phyloP scores from a whole-genome alignment of 2,797 vertebrate genomes.

The Philypnodon macrostomus region DNA sequence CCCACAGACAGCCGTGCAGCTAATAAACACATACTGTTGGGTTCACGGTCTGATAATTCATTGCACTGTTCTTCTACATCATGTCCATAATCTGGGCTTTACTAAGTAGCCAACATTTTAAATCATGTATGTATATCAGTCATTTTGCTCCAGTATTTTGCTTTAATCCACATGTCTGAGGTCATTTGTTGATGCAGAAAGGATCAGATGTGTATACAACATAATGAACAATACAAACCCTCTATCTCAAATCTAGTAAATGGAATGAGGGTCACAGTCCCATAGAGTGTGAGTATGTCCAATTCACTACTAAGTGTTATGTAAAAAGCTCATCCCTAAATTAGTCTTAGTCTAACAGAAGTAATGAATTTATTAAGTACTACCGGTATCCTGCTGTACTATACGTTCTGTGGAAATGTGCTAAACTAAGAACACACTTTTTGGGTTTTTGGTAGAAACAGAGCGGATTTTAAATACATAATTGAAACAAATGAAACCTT shows the following conservation, averaged over 20 bases:
- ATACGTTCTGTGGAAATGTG: no score
- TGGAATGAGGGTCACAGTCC: constrained; percentile 1
- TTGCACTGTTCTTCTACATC: no score
- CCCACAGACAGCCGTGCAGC: constrained; percentile 4
- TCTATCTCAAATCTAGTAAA: constrained; percentile 7
- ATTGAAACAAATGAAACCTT: no score
- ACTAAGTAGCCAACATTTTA: background rate
- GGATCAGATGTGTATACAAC: constrained; percentile 15
- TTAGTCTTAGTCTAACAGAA: no score
- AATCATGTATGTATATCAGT: background rate
- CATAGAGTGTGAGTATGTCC: background rate
- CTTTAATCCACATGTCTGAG: constrained; percentile 33
- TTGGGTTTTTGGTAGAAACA: no score
- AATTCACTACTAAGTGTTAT: background rate
- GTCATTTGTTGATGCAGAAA: constrained; percentile 32
- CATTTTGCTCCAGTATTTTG: constrained; percentile 17
- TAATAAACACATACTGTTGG: background rate
- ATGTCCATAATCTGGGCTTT: background rate
- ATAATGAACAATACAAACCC: background rate
- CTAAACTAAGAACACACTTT: no score
- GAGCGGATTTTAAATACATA: no score
- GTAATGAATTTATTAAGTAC: no score
- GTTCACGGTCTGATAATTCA: background rate
- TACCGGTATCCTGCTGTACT: no score
- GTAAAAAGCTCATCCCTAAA: background rate